Evolutionary conservation across 2,797 vertebrate genomes (phyloP).

Genomic region (Lates japonicus): DNA sequence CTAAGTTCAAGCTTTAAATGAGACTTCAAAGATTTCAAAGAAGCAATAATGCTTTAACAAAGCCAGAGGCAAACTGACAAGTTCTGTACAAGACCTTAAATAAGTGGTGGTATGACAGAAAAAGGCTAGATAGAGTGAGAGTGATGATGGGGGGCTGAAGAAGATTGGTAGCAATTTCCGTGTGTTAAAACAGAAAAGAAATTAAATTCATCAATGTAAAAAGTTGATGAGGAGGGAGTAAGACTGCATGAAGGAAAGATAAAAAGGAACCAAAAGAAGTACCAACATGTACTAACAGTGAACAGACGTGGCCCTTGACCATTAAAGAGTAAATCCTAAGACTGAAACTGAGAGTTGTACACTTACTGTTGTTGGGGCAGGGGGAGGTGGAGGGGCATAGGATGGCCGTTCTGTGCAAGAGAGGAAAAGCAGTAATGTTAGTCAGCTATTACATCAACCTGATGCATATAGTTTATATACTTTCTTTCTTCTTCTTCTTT

Average conservation of each 20-base stretch:
- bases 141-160: slow-evolving; percentile 45
- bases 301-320: background rate
- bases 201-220: slow-evolving; percentile 9
- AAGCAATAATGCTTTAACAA: background rate
- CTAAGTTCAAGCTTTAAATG: background rate
- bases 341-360: slow-evolving; percentile 36
- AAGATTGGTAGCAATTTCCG: slow-evolving; percentile 20
- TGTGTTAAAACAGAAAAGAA: slow-evolving; percentile 33
- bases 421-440: background rate
- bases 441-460: background rate
- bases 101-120: slow-evolving; percentile 42
- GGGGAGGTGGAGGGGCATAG: slow-evolving; percentile 96
- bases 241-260: background rate
- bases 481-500: no score
- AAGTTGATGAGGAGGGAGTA: background rate
- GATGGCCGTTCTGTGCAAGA: slow-evolving; percentile 93
- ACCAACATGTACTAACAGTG: background rate
- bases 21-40: background rate
- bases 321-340: slow-evolving; percentile 10
- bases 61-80: background rate
- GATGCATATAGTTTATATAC: no score
- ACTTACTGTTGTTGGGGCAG: slow-evolving; percentile 98
- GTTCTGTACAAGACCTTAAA: background rate
- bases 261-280: background rate
- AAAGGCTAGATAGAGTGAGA: slow-evolving; percentile 57